phyloP scores from a whole-genome alignment of 1,140 invertebrate genomes.

The Diorhabda carinulata region DNA sequence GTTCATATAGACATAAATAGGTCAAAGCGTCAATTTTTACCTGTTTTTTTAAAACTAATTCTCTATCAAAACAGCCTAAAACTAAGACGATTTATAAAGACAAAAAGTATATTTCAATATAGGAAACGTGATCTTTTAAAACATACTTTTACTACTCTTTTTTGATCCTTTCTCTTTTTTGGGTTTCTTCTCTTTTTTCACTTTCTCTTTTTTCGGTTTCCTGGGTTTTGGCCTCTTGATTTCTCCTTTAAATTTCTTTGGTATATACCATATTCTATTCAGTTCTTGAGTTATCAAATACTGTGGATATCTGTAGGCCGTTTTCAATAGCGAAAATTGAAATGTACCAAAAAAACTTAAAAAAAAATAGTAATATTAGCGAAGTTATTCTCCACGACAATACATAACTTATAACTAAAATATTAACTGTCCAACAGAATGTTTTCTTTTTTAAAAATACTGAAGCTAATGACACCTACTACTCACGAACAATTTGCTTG shows the following conservation, averaged over 20 bases:
- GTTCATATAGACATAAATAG: too few species aligned
- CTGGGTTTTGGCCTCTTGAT: conserved; percentile 27
- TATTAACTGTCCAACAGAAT: too few species aligned
- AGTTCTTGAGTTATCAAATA: conserved; percentile 31
- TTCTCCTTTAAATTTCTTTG: conserved; percentile 30
- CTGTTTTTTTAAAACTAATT: too few species aligned
- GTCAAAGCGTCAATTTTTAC: too few species aligned
- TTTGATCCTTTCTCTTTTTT: conserved; percentile 22
- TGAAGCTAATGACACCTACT: conserved; percentile 3
- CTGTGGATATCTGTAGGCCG: conserved; percentile 20
- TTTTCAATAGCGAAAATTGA: conserved; percentile 25
- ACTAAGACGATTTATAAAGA: too few species aligned
- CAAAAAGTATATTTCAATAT: too few species aligned
- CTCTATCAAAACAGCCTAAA: too few species aligned
- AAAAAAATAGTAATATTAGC: not conserved
- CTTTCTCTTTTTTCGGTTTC: conserved; percentile 23
- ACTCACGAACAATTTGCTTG: conserved; percentile 18
- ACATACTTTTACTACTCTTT: conserved; percentile 5
- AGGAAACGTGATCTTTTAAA: too few species aligned
- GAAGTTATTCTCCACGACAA: too few species aligned
- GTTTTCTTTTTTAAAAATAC: too few species aligned
- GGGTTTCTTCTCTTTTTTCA: conserved; percentile 16
- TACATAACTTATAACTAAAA: too few species aligned
- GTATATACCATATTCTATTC: conserved; percentile 30
- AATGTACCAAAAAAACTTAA: conserved; percentile 28